phyloP scores from a whole-genome alignment of 30 jellyfish, hydroid and myxozoan genomes.

The Aurelia sp. region DNA sequence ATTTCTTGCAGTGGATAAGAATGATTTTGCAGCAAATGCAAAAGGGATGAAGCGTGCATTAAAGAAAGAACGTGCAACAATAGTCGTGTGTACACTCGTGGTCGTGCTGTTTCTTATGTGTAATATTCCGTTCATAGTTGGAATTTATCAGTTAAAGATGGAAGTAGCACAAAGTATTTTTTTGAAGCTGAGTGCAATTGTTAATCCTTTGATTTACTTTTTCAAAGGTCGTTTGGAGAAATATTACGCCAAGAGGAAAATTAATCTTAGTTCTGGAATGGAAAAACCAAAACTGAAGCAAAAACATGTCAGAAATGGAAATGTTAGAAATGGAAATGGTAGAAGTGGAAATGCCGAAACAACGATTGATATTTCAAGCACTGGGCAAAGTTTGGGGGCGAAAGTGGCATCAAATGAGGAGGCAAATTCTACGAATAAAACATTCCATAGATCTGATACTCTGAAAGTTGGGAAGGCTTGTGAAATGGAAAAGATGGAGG shows the following conservation, averaged over 20 bases:
- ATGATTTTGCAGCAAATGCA: not conserved
- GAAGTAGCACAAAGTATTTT: not conserved
- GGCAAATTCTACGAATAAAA: too few relatives aligned
- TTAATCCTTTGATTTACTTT: conserved; percentile 46
- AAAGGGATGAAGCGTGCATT: conserved; percentile 22
- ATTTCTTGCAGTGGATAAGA: conserved; percentile 23
- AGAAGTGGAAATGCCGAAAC: too few relatives aligned
- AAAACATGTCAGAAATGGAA: too few relatives aligned
- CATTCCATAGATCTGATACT: too few relatives aligned
- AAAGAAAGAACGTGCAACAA: conserved; percentile 48
- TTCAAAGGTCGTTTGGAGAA: conserved; percentile 51
- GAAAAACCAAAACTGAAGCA: too few relatives aligned
- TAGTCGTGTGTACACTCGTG: conserved; percentile 20
- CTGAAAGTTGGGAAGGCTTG: too few relatives aligned
- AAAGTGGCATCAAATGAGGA: too few relatives aligned
- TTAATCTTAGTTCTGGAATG: too few relatives aligned
- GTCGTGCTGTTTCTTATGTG: conserved; percentile 30
- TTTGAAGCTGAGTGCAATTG: conserved; percentile 17
- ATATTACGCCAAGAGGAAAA: conserved; percentile 12
- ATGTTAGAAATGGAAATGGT: too few relatives aligned
- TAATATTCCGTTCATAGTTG: conserved; percentile 22
- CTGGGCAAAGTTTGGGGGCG: too few relatives aligned
- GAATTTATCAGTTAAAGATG: not conserved
- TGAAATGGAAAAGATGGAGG: too few relatives aligned
- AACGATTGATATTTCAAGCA: too few relatives aligned